A percentile compares a stretch with the other conserved stretches of the same genome.
phyloP scores from a whole-genome alignment of 92 coral and sea anemone genomes.

The Chrysogorgia sp. region DNA sequence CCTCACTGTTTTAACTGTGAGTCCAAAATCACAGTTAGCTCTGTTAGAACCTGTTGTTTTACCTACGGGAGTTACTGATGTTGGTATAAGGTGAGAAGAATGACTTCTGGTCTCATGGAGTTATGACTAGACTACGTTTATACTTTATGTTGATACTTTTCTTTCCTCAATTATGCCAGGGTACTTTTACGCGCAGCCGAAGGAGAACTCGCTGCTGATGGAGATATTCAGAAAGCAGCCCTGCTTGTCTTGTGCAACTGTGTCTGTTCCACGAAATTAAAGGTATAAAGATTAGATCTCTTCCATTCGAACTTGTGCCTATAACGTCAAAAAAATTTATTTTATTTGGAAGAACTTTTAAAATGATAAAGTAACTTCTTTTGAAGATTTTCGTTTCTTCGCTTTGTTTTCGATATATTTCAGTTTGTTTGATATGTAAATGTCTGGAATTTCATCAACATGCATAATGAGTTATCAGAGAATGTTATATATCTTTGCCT shows the following conservation, averaged over 20 bases:
- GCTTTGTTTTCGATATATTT: too few species aligned
- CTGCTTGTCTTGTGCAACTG: conserved; percentile 91
- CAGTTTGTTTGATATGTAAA: too few species aligned
- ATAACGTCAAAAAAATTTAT: too few species aligned
- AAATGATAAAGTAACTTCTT: too few species aligned
- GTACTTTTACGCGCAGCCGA: conserved; percentile 85
- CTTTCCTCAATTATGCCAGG: background rate
- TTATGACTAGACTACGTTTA: background rate
- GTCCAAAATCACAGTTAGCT: conserved; percentile 76
- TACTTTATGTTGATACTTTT: conserved; percentile 45
- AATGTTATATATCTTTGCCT: too few species aligned
- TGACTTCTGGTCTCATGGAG: background rate
- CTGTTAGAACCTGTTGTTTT: conserved; percentile 73
- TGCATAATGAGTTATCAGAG: too few species aligned
- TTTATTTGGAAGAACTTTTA: too few species aligned
- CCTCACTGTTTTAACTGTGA: conserved; percentile 79
- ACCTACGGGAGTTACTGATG: conserved; percentile 76
- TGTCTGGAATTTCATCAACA: too few species aligned
- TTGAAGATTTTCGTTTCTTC: too few species aligned
- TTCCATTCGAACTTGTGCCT: too few species aligned
- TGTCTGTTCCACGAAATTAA: conserved; percentile 79
- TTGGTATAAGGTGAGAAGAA: conserved; percentile 75
- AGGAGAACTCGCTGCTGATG: conserved; percentile 80
- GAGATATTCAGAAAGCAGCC: conserved; percentile 90
- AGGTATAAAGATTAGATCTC: background rate